Evolutionary conservation across 1,140 invertebrate genomes (phyloP).

Genomic region (Euwallacea fornicatus): DNA sequence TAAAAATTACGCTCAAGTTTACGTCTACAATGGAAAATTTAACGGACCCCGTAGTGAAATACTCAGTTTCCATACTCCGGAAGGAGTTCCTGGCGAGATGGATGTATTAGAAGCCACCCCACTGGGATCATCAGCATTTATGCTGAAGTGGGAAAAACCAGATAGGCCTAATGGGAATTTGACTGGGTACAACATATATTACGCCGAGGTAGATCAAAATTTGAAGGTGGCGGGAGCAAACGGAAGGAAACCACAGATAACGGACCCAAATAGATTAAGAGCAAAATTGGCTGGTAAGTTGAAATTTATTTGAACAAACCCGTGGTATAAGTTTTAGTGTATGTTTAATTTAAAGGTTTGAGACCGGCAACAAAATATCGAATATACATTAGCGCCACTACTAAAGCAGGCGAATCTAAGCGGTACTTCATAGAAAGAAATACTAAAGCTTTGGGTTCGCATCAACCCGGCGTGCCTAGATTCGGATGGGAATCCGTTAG

Average conservation of each 20-base stretch:
- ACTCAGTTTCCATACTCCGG: constrained; percentile 84
- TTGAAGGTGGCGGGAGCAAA: constrained; percentile 54
- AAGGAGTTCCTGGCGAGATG: constrained; percentile 91
- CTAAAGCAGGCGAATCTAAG: constrained; percentile 80
- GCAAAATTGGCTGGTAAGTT: constrained; percentile 76
- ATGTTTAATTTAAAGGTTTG: constrained; percentile 52
- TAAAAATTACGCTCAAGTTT: constrained; percentile 85
- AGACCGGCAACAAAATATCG: constrained; percentile 87
- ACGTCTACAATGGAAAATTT: constrained; percentile 88
- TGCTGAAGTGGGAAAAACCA: constrained; percentile 89
- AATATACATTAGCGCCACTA: constrained; percentile 80
- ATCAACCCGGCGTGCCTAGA: constrained; percentile 72
- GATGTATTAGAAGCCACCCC: constrained; percentile 77
- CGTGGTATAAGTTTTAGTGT: not conserved
- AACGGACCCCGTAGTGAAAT: constrained; percentile 87
- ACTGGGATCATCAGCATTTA: constrained; percentile 85
- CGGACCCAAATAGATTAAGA: constrained; percentile 70
- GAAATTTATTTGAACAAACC: not conserved
- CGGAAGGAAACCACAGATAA: constrained; percentile 71
- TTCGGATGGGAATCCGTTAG: constrained; percentile 72
- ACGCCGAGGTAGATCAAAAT: constrained; percentile 77
- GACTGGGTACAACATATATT: constrained; percentile 91
- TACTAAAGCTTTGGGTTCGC: constrained; percentile 63
- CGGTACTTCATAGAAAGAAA: constrained; percentile 79
- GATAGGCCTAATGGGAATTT: constrained; percentile 90